Base-by-base conservation (phyloP, 2,888 invertebrate species). In the Limnephilus auricula region DNA sequence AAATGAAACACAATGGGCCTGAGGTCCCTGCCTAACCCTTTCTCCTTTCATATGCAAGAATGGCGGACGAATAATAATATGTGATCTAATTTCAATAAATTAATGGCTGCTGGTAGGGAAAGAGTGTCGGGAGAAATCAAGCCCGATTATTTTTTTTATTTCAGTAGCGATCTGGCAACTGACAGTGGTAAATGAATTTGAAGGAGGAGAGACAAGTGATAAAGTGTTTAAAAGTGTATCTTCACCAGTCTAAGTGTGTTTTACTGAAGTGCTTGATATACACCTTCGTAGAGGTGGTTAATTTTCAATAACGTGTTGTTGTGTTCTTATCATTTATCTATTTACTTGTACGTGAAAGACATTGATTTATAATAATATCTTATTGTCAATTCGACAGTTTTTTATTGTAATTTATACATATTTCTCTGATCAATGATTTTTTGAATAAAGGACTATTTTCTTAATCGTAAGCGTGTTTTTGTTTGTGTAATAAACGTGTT, bases 71-170 rank as follows among this genome's bases (percentile, higher is more conserved):
- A 91, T 91, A 84, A 89, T 40, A 92, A 89, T 89, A 90, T 86
- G 90, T 93, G 93, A 93, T 93, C 93, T 93, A 93, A 93, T 93
- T 93, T 93, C 93, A 93, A 93, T 93, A 93, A 92, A 92, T 92
- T 93, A 93, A 84, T 79, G 40, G 83, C 50, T 50, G 86, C 89
- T 34, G 89, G 82, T 50, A 45, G 89, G 89, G 89, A 89, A 40
- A 34, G 34, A 34, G n/a, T 15, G 45, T 79, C 79, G 79, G 89
- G 30, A 30, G 15, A 40, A 79, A 79, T 78, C 18, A 30, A 40
- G 80, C 10, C 37, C 80, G 89, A 89, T 37, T 79, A 37, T 79
- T 89, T 89, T 89, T 89, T 89, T 89, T 89, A 79, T 89, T 89
- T 89, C 79, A 89, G 89, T 89, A 30, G 79, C 30, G 79, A 79